Base-by-base conservation (phyloP, 1,140 invertebrate genomes). In the Trichomalopsis sarcophagae region DNA sequence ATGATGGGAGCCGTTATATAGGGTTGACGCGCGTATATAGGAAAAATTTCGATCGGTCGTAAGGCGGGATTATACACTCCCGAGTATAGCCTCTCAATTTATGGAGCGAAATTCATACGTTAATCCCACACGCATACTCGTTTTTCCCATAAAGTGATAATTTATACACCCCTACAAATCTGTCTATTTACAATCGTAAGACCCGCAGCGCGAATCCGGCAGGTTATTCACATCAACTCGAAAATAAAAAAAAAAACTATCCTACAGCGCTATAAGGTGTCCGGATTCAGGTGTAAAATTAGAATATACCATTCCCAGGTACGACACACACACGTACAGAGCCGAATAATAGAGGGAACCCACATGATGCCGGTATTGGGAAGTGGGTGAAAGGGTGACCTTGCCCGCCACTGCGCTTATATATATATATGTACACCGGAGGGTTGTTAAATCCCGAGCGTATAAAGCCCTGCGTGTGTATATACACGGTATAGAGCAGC, bases 361-460 rank as follows among this genome's bases (percentile, higher is more conserved):
- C 27, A 66, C 77, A 77, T 27, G 27, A 27, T 77, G 44, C n/a
- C 23, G 44, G 2, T n/a, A n/a, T 4, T 2, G 7, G 76, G 84
- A 86, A 86, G 68, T 82, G 76, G 81, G 81, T 83, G 81, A 86
- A 86, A 83, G 85, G 85, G 80, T 83, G 85, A 86, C 85, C 85
- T 86, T 86, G 81, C 62, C 4, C 40, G 47, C 27, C 50, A 27
- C 27, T 68, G 23, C 17, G 17, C 17, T 27, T 27, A n/a, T 62
- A 62, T 62, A n/a, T n/a, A n/a, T n/a, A n/a, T n/a, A n/a, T n/a
- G n/a, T n/a, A 62, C 3, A 14, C 2, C 11, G 10, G 83, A 47
- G 85, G 75, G 75, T 86, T 50, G 76, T 83, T 83, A 82, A 71
- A 86, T 81, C 74, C 80, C 44, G 40, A 11, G 27, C 1, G 66